Percentiles rank a stretch among this genome's conserved stretches.
Evolutionary conservation across 2,113 vertebrate genomes (phyloP).

Genomic region (Anseranas semipalmata): DNA sequence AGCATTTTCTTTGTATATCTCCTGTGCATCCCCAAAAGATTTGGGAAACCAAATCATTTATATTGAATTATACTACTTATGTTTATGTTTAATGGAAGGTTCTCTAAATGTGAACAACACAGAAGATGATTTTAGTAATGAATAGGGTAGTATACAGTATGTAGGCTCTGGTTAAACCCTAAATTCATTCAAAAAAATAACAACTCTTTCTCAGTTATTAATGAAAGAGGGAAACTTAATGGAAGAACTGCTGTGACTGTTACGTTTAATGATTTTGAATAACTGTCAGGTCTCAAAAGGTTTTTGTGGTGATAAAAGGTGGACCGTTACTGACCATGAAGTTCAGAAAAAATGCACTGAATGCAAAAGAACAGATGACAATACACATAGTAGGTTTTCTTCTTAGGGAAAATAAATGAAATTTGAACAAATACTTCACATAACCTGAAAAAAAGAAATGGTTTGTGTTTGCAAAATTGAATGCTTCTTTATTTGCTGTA

Average conservation of each 20-base stretch:
- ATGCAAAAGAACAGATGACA: neutral
- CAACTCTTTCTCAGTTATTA: neutral
- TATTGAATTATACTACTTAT: neutral
- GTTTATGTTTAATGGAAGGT: neutral
- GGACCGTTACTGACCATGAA: neutral
- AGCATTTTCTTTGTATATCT: neutral
- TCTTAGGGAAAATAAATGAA: neutral
- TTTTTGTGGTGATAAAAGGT: neutral
- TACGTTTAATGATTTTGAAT: neutral
- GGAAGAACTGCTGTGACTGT: neutral
- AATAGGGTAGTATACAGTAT: neutral
- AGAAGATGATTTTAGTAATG: neutral
- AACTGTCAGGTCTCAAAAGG: neutral
- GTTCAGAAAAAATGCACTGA: neutral
- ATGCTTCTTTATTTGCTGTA: neutral
- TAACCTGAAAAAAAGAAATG: neutral
- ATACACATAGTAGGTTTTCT: neutral
- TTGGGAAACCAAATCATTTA: neutral
- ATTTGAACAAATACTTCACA: neutral
- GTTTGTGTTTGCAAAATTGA: neutral
- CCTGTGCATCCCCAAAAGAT: neutral
- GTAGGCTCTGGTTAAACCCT: neutral
- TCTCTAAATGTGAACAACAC: neutral
- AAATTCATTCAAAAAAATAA: neutral
- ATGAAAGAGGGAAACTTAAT: neutral